phyloP scores from a whole-genome alignment of 2,113 vertebrate genomes.

The Perca fluviatilis region DNA sequence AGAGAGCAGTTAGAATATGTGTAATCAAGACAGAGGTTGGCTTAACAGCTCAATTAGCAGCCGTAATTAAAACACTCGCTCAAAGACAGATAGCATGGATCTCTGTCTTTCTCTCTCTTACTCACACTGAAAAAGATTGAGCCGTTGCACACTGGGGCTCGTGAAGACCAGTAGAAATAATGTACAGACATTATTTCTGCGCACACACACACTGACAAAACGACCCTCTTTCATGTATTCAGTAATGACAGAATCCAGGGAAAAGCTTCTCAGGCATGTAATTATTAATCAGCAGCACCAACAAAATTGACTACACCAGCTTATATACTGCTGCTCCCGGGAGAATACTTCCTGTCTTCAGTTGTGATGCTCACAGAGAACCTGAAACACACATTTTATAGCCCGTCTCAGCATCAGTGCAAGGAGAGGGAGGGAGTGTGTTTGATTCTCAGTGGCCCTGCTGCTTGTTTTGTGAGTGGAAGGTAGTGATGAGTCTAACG shows the following conservation, averaged over 20 bases:
- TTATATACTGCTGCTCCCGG: neutral
- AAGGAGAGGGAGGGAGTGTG: neutral
- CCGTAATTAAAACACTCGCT: constrained; percentile 66
- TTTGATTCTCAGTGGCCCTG: neutral
- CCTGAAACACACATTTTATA: neutral
- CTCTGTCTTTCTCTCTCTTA: neutral
- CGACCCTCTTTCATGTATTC: constrained; percentile 14
- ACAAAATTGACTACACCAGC: constrained; percentile 21
- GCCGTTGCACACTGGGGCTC: neutral
- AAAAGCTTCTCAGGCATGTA: constrained; percentile 40
- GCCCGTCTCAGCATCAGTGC: neutral
- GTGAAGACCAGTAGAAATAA: neutral
- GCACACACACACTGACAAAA: constrained; percentile 23
- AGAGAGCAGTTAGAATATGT: constrained; percentile 55
- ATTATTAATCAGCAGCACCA: constrained; percentile 57
- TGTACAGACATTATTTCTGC: neutral
- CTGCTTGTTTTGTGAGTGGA: neutral
- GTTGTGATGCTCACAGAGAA: neutral
- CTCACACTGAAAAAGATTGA: neutral
- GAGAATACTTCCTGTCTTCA: neutral
- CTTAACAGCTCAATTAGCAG: constrained; percentile 74
- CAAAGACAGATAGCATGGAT: constrained; percentile 54
- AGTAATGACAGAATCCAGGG: constrained; percentile 39
- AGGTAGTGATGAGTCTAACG: neutral
- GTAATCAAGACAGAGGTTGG: constrained; percentile 68